phyloP scores from a whole-genome alignment of 2,113 vertebrate species.

The Athene noctua region DNA sequence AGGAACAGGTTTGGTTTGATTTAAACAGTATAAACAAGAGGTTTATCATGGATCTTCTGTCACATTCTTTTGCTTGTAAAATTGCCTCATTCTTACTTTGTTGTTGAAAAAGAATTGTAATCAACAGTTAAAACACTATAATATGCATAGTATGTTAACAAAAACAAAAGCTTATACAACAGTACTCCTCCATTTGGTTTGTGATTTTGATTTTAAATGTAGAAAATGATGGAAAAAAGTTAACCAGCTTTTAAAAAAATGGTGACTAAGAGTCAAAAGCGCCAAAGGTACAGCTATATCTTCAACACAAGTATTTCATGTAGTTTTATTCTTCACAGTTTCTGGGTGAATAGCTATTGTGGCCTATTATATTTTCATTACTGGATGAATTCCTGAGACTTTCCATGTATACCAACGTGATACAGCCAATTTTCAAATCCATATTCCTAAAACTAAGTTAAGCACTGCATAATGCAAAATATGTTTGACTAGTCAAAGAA shows the following conservation, averaged over 20 bases:
- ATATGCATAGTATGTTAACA: neutral
- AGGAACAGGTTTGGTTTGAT: neutral
- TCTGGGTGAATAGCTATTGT: neutral
- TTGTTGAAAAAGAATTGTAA: neutral
- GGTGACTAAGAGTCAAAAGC: neutral
- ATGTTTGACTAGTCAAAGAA: neutral
- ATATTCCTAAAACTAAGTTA: neutral
- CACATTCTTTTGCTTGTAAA: neutral
- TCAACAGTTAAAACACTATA: neutral
- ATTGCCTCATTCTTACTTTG: neutral
- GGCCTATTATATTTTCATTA: neutral
- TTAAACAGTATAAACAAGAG: neutral
- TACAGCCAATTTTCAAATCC: neutral
- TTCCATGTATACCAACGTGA: neutral
- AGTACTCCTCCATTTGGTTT: neutral
- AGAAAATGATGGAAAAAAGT: neutral
- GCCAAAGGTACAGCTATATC: neutral
- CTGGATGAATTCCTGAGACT: neutral
- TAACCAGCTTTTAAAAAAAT: neutral
- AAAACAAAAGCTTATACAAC: neutral
- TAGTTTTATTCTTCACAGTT: neutral
- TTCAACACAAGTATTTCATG: neutral
- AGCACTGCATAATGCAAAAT: neutral
- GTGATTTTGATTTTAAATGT: neutral
- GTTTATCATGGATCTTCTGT: neutral